phyloP scores from a whole-genome alignment of 2,888 invertebrate genomes.

The Agrotis puta region DNA sequence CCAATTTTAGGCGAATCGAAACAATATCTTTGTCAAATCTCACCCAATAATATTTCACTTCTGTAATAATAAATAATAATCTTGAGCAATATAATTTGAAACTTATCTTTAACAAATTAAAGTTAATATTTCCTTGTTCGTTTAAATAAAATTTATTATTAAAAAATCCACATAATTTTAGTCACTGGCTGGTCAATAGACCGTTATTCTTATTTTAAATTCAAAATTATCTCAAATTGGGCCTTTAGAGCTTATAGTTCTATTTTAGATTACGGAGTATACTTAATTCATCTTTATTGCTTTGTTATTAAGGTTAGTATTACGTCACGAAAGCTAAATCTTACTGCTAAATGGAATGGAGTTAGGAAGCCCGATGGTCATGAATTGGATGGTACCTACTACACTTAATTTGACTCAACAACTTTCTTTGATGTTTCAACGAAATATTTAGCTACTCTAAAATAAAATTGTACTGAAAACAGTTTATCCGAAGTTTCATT shows the following conservation, averaged over 20 bases:
- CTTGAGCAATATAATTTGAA: slow-evolving; percentile 35
- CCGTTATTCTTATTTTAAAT: slow-evolving; percentile 41
- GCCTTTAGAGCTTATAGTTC: slow-evolving; percentile 40
- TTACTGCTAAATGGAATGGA: slow-evolving; percentile 35
- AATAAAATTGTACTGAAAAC: not conserved
- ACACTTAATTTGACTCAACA: slow-evolving; percentile 9
- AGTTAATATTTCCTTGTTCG: slow-evolving; percentile 16
- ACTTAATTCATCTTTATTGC: slow-evolving; percentile 49
- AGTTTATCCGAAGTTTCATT: not conserved
- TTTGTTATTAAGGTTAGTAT: slow-evolving; percentile 42
- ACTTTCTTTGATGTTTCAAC: slow-evolving; percentile 23
- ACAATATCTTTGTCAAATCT: slow-evolving; percentile 39
- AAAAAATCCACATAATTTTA: not conserved
- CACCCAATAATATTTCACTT: slow-evolving; percentile 25
- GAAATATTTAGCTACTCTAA: slow-evolving; percentile 8
- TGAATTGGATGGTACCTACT: slow-evolving; percentile 9
- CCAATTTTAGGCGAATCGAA: slow-evolving; percentile 19
- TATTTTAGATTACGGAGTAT: slow-evolving; percentile 30
- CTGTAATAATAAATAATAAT: slow-evolving; percentile 28
- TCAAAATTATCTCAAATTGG: slow-evolving; percentile 41
- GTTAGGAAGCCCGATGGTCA: slow-evolving; percentile 43
- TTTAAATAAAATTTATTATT: slow-evolving; percentile 8
- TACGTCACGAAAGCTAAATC: slow-evolving; percentile 36
- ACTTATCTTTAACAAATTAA: slow-evolving; percentile 32
- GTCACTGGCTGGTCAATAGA: slow-evolving; percentile 52